phyloP scores from a whole-genome alignment of 1,140 invertebrate species.

The Drosophila bipectinata region DNA sequence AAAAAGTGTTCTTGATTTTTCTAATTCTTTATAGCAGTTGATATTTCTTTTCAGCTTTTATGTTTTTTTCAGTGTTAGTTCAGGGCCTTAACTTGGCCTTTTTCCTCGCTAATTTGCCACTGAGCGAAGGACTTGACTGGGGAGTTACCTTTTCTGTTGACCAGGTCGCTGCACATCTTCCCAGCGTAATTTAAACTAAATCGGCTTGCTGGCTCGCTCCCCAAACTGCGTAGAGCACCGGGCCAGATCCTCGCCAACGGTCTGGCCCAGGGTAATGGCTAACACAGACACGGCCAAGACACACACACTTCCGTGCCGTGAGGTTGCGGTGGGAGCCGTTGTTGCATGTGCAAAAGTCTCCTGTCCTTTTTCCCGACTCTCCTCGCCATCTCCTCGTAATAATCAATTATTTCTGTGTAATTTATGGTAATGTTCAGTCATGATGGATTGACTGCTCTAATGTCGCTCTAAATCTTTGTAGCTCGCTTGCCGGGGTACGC shows the following conservation, averaged over 20 bases:
- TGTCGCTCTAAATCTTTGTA: slow-evolving; percentile 84
- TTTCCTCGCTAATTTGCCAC: slow-evolving; percentile 58
- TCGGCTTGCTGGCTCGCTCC: slow-evolving; percentile 67
- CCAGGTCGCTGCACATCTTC: slow-evolving; percentile 69
- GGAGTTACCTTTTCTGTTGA: slow-evolving; percentile 58
- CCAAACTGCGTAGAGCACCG: slow-evolving; percentile 63
- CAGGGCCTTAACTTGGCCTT: slow-evolving; percentile 9
- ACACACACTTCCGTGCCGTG: slow-evolving; percentile 11
- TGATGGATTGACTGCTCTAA: slow-evolving; percentile 84
- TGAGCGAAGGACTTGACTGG: slow-evolving; percentile 51
- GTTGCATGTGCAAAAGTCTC: slow-evolving; percentile 62
- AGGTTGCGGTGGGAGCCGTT: slow-evolving; percentile 51
- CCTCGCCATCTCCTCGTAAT: slow-evolving; percentile 77
- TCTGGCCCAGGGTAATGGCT: slow-evolving; percentile 44
- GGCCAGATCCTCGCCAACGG: slow-evolving; percentile 25
- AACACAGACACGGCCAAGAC: slow-evolving; percentile 28
- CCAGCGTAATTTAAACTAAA: slow-evolving; percentile 84
- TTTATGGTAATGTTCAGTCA: slow-evolving; percentile 84
- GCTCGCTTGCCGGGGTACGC: slow-evolving; percentile 58
- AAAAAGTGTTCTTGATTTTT: too few relatives aligned
- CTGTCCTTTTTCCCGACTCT: slow-evolving; percentile 43
- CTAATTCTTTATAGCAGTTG: background rate
- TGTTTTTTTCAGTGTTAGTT: slow-evolving; percentile 1
- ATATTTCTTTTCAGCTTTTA: background rate
- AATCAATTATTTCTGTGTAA: slow-evolving; percentile 84